Base-by-base conservation (phyloP, 2,888 invertebrate genomes). In the Helicoverpa assulta region DNA sequence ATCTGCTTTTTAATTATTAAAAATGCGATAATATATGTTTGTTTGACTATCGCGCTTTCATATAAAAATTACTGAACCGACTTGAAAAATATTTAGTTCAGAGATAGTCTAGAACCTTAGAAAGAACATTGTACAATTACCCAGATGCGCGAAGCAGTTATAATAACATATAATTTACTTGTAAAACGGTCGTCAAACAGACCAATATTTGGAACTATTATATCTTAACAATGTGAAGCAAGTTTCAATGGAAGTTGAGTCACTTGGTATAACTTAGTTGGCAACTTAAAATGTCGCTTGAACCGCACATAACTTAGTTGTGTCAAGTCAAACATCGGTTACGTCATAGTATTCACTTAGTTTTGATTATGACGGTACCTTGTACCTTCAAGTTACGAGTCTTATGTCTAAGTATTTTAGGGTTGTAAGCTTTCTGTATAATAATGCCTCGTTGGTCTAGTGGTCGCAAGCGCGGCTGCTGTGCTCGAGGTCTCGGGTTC, bases 221-320 rank as follows among this genome's bases (percentile, higher is more conserved):
- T 16, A 53, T 6, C 16, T 59, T 40, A 55, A 51, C 50, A 40
- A 26, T n/a, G 50, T 10, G 19, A 53, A 21, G 14, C 68, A 60
- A 68, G 55, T 56, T 75, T 16, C 33, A 69, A 55, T 33, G 47
- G 51, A 60, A 21, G 12, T 19, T 58, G 26, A 29, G 67, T 18
- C 58, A 70, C 50, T 58, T 51, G 8, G 51, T 56, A n/a, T 59
- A 57, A 71, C 53, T 72, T 63, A 70, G 52, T 62, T 57, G 14
- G 14, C 51, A 72, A 75, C 54, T 62, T 59, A 52, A 62, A 47
- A 72, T 62, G 78, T 72, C 61, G 16, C 67, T 52, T 40, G 59
- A 65, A 61, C 71, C 67, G 61, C 14, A 56, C 72, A 77, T 77
- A 77, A 75, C 59, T 77, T 33, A 59, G 78, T 75, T 66, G n/a